phyloP scores from a whole-genome alignment of 2,113 vertebrate species.

The Triplophysa dalaica region DNA sequence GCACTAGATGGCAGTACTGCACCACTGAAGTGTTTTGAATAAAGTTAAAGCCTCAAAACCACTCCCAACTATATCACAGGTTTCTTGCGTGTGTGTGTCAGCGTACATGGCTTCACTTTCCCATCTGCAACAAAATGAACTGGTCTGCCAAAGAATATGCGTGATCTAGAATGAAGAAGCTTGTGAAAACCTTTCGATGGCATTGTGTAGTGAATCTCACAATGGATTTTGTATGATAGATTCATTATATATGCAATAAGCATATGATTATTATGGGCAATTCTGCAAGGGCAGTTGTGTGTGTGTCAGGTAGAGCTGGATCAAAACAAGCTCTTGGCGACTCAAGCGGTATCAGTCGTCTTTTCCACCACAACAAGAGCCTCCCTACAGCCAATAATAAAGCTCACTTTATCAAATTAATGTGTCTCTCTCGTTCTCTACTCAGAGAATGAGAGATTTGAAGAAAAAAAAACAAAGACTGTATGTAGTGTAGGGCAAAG shows the following conservation, averaged over 20 bases:
- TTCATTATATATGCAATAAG: neutral
- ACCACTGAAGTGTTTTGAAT: constrained; percentile 9
- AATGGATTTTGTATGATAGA: neutral
- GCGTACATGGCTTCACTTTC: neutral
- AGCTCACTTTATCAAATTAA: constrained; percentile 44
- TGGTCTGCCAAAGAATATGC: neutral
- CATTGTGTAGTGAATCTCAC: neutral
- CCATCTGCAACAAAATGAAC: neutral
- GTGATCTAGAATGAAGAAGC: neutral
- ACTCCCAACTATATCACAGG: neutral
- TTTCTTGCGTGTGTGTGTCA: constrained; percentile 4
- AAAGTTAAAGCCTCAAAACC: constrained; percentile 25
- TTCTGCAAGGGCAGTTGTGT: neutral
- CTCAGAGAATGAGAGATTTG: constrained; percentile 7
- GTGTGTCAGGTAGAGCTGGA: neutral
- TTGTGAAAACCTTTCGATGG: neutral
- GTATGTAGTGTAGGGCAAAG: neutral
- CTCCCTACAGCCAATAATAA: constrained; percentile 21
- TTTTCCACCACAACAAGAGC: neutral
- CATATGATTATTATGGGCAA: neutral
- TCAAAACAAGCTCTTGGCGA: constrained; percentile 14
- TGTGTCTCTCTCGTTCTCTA: constrained; percentile 15
- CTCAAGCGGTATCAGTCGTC: neutral
- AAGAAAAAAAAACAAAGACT: constrained; percentile 3
- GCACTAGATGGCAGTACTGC: constrained; percentile 69